Percentiles rank a stretch among this genome's conserved stretches.
phyloP scores from a whole-genome alignment of 2,113 vertebrate species.

The Lampris megalopsis region DNA sequence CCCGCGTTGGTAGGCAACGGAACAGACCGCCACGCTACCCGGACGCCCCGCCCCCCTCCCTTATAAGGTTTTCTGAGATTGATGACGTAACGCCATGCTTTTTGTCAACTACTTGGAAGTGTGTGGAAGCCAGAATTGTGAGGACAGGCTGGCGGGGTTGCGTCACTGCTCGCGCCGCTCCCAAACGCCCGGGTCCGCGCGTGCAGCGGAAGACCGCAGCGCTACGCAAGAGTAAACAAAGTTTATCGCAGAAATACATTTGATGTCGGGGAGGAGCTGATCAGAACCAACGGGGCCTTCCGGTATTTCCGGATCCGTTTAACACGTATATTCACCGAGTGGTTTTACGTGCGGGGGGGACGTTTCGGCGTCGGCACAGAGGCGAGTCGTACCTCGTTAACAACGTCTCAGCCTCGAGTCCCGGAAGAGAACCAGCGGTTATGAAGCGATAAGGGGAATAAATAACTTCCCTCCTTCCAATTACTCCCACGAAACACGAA shows the following conservation, averaged over 20 bases:
- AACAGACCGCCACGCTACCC: too few species aligned
- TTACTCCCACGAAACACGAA: conserved; percentile 32
- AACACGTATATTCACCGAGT: conserved; percentile 55
- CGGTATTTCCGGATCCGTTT: conserved; percentile 34
- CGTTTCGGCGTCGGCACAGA: conserved; percentile 66
- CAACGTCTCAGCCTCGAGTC: conserved; percentile 54
- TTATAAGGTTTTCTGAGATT: too few species aligned
- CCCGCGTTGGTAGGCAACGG: too few species aligned
- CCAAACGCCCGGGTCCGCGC: too few species aligned
- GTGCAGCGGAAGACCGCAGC: too few species aligned
- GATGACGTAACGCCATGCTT: not conserved
- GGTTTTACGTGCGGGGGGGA: conserved; percentile 54
- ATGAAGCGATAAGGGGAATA: conserved; percentile 58
- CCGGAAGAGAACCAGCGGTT: conserved; percentile 40
- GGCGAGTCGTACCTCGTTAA: conserved; percentile 62
- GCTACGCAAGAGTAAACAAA: too few species aligned
- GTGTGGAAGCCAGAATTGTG: too few species aligned
- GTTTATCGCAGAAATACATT: conserved; percentile 5
- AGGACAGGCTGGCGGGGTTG: too few species aligned
- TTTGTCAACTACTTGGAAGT: conserved; percentile 11
- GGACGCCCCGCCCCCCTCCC: too few species aligned
- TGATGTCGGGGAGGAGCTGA: conserved; percentile 47
- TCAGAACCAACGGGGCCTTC: conserved; percentile 58
- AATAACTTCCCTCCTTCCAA: conserved; percentile 53
- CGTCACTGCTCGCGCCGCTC: too few species aligned